Percentiles rank a stretch among this genome's conserved stretches.
Evolutionary conservation across 2,113 vertebrate genomes (phyloP).

Genomic region (Papio anubis): DNA sequence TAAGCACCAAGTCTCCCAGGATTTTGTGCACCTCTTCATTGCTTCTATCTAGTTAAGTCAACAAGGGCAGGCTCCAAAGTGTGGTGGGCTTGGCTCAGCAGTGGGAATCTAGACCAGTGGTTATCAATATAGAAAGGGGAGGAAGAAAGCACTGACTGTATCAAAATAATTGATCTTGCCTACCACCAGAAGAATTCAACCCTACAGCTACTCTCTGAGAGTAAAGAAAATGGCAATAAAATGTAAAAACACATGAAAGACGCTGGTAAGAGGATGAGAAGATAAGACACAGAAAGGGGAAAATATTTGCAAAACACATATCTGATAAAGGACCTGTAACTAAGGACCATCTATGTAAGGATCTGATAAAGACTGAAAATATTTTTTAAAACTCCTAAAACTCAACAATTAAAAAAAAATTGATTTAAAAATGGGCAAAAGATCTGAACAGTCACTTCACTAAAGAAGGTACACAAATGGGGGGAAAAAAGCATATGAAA

Average conservation of each 20-base stretch:
- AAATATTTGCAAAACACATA: neutral
- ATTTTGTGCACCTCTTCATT: neutral
- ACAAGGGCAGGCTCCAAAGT: neutral
- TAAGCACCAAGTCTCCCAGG: neutral
- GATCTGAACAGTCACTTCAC: neutral
- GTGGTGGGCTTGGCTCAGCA: neutral
- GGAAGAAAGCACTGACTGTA: neutral
- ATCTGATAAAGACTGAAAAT: neutral
- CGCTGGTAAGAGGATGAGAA: neutral
- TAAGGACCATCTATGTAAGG: neutral
- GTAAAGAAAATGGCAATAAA: conserved; percentile 4
- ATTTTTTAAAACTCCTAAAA: neutral
- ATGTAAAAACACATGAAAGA: neutral
- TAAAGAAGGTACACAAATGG: neutral
- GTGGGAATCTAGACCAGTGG: neutral
- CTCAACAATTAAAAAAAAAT: neutral
- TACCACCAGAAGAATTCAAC: neutral
- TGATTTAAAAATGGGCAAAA: neutral
- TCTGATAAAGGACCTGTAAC: neutral
- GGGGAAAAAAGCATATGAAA: neutral
- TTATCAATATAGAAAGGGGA: neutral
- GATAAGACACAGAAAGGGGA: neutral
- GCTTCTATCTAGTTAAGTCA: neutral
- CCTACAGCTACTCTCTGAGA: neutral
- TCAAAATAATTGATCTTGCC: neutral